phyloP scores from a whole-genome alignment of 2,797 vertebrate genomes.

The Gobionotothen gibberifrons region DNA sequence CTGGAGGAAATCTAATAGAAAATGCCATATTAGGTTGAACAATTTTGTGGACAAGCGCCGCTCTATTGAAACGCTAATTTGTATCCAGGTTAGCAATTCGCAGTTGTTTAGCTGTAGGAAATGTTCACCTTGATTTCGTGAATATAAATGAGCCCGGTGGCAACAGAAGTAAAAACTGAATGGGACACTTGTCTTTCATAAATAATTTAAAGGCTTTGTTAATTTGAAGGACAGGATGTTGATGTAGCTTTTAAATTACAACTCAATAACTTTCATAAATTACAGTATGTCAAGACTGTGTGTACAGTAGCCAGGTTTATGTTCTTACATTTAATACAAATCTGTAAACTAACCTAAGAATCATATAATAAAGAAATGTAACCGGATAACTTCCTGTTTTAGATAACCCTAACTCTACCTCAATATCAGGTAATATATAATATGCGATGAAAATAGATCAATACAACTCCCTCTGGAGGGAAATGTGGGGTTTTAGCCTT shows the following conservation, averaged over 20 bases:
- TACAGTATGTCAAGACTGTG: not conserved
- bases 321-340: no score
- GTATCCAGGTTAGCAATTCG: conserved; percentile 19
- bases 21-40: conserved; percentile 42
- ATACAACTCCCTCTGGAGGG: no score
- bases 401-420: no score
- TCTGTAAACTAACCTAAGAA: no score
- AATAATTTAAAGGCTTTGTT: not conserved
- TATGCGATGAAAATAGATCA: no score
- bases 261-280: conserved; percentile 9
- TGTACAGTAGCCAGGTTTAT: no score
- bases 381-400: no score
- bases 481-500: no score
- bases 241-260: conserved; percentile 14
- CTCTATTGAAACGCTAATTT: conserved; percentile 50
- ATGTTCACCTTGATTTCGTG: conserved; percentile 22
- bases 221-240: conserved; percentile 21
- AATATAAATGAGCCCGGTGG: conserved; percentile 17
- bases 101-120: conserved; percentile 16
- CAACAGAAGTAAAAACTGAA: not conserved
- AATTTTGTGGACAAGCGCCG: conserved; percentile 51
- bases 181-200: conserved; percentile 4
- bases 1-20: conserved; percentile 46
- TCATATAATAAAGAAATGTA: no score
- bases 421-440: no score